A percentile compares a stretch with the other conserved stretches of the same genome.
These are phyloP conservation scores for Acanthosoma haemorrhoidale DNA, from an alignment of 2,888 invertebrate species.

Conservation along the genomic window DNA sequence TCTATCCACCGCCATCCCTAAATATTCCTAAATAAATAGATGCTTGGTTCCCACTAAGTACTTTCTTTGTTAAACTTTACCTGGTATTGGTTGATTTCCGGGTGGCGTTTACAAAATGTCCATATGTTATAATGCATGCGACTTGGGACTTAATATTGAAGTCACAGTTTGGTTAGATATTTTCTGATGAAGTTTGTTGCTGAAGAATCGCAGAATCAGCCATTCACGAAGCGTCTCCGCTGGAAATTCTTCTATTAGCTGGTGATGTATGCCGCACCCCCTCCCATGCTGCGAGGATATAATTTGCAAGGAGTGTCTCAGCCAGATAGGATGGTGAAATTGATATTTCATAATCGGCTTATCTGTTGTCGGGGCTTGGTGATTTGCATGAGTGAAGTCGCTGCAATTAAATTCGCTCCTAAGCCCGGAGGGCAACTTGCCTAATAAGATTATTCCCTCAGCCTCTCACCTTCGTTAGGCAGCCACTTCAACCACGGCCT, in stretches of 20 bases:
- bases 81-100: too few species aligned
- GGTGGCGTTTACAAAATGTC: too few species aligned
- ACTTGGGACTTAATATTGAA: too few species aligned
- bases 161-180: too few species aligned
- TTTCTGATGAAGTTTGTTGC: too few species aligned
- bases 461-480: conserved; percentile 3
- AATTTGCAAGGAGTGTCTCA: background rate
- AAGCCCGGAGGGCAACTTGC: conserved; percentile 2
- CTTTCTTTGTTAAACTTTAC: too few species aligned
- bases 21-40: too few species aligned
- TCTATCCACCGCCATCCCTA: too few species aligned
- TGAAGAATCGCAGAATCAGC: too few species aligned
- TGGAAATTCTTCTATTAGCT: background rate
- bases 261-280: background rate
- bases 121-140: too few species aligned
- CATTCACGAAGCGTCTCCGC: too few species aligned
- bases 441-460: background rate
- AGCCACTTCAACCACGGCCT: background rate
- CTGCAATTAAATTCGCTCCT: background rate
- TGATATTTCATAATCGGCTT: conserved; percentile 22
- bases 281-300: background rate
- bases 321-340: background rate
- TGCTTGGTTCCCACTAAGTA: too few species aligned
- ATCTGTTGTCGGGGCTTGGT: background rate
- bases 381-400: conserved; percentile 22